These are phyloP conservation scores for Lepetodrilus schrolli DNA, from an alignment of 2,888 invertebrate species.

Conservation along the genomic window DNA sequence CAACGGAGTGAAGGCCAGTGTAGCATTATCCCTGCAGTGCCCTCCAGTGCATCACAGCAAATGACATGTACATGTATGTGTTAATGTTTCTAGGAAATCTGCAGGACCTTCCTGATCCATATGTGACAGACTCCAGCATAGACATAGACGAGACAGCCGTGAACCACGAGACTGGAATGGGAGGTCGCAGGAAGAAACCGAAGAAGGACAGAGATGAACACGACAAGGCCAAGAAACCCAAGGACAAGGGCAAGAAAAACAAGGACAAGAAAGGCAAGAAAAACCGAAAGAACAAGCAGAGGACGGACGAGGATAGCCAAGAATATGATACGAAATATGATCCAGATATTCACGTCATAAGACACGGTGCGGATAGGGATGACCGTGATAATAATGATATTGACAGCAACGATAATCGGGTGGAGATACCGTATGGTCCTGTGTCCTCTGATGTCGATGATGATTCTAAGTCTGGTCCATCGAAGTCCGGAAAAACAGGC, in stretches of 20 bases:
- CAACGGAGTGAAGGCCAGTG: too few species aligned
- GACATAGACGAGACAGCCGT: background rate
- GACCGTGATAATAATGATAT: background rate
- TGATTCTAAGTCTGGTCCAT: background rate
- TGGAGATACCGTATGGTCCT: background rate
- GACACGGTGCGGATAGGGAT: background rate
- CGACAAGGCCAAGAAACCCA: too few species aligned
- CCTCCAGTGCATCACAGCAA: background rate
- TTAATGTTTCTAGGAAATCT: background rate
- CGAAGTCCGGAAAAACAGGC: background rate
- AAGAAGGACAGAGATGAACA: slow-evolving; percentile 10
- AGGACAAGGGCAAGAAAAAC: background rate
- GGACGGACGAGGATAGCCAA: background rate
- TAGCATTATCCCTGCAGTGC: too few species aligned
- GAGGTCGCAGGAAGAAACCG: background rate
- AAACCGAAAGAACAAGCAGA: background rate
- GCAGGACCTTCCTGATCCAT: background rate
- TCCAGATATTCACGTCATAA: background rate
- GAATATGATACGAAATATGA: background rate
- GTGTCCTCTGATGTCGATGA: background rate
- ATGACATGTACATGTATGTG: background rate
- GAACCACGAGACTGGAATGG: background rate
- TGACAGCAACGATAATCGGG: background rate
- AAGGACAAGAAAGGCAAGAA: slow-evolving; percentile 11
- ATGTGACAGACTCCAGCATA: background rate